Evolutionary conservation across 1,140 invertebrate species (phyloP), one percentile per base, ranked within the genome.

Genomic region (Caligus rogercresseyi): DNA sequence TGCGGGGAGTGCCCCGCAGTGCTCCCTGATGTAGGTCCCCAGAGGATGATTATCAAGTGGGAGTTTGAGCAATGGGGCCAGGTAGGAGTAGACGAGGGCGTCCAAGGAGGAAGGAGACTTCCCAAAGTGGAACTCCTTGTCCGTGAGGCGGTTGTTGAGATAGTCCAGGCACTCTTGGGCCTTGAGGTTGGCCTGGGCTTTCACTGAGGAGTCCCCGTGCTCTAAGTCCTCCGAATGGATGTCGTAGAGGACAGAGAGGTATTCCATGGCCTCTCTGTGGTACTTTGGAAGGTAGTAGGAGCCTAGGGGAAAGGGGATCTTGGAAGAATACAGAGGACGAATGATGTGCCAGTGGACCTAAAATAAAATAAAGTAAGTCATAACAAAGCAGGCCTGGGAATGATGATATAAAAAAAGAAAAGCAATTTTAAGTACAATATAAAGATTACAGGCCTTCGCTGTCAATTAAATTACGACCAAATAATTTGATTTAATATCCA

Each of bases 101-200:
- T 60, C 57, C 14, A 43, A n/a, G 19, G 24, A 26, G 14, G 57
- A 26, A n/a, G 57, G 57, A n/a, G 57, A 21, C 21, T 25, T 2
- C 2, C 57, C 57, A 25, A 60, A 60, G 15, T 31, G 18, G 26
- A 25, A 60, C n/a, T 18, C 24, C n/a, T 60, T 18, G 3, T 60
- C 57, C 16, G 20, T 26, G 2, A 60, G 57, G 4, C 57, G 57
- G 18, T 60, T 24, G 14, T 24, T 24, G 16, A 60, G 21, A 21
- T 31, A 16, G 24, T 60, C 26, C 57, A 60, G 43, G 23, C 57
- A 60, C 18, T 60, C 57, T 15, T 25, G 20, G 3, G 57, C 57
- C 4, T 43, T 43, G n/a, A 43, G n/a, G n/a, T 43, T 43, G n/a
- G 31, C 31, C n/a, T n/a, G 7, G 7, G 31, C n/a, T 43, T 43